phyloP scores from a whole-genome alignment of 2,888 invertebrate species.

The Eupithecia pulchellata region DNA sequence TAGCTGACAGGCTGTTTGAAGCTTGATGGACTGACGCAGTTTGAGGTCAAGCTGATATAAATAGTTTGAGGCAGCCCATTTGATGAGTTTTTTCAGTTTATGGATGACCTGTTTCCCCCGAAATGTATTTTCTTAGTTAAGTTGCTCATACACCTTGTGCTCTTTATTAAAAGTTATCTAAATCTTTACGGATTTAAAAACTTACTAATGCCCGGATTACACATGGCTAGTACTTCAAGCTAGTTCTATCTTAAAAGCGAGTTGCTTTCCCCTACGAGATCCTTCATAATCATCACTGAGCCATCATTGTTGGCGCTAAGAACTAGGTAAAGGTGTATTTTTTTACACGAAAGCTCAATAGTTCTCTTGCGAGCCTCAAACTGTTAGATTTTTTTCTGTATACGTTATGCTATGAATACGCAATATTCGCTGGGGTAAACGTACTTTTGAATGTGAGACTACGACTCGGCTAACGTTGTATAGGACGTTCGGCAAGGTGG shows the following conservation, averaged over 20 bases:
- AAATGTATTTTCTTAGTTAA: background rate
- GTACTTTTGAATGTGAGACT: background rate
- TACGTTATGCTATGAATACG: background rate
- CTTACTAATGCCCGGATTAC: background rate
- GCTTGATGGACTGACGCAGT: conserved; percentile 35
- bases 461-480: background rate
- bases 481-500: background rate
- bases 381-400: background rate
- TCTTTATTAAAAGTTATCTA: background rate
- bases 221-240: background rate
- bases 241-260: background rate
- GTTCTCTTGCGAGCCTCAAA: background rate
- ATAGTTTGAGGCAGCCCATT: conserved; percentile 7
- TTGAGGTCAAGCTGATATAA: conserved; percentile 26
- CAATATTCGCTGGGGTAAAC: background rate
- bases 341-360: background rate
- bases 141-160: background rate
- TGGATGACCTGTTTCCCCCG: background rate
- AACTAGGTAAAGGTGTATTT: background rate
- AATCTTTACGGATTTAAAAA: background rate
- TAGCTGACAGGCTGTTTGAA: conserved; percentile 59
- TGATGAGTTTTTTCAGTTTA: conserved; percentile 4
- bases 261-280: background rate
- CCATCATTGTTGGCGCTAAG: background rate
- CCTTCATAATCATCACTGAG: background rate